Evolutionary conservation across 2,888 invertebrate species (phyloP), one percentile per base, ranked within the genome.

Genomic region (Conchocele bisecta): DNA sequence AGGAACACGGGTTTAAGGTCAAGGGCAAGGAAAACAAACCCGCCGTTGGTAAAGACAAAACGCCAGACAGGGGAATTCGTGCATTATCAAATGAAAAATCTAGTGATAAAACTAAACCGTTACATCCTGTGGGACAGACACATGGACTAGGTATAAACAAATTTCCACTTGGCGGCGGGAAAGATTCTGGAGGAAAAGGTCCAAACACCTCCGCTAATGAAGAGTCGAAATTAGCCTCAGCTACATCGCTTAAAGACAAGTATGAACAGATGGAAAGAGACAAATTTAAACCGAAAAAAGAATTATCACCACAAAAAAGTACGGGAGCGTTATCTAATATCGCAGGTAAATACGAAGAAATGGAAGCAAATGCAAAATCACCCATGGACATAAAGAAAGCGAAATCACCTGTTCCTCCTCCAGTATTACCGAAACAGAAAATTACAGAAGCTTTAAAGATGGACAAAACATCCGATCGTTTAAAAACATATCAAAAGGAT

Each of bases 191-290:
- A 15, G 53, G 51, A 9, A 6, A 7, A 15, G 28, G 15, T n/a
- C 33, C 15, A 22, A 20, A n/a, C 29, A 41, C 20, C 6, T 4
- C 11, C 9, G 51, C 50, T 31, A 54, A 41, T 11, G 58, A 56
- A 29, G 37, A 33, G 4, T 17, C 63, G 9, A 56, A 59, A 41
- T 64, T 57, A 20, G 31, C 61, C 11, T 50, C 60, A 3, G 60
- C 72, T 6, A 33, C 61, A 13, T 72, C 72, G 2, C 17, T 72
- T 48, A 76, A 76, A 69, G 56, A 69, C 33, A 76, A 67, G 46
- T 76, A 63, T 60, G 76, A 72, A 59, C 65, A 76, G 42, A 15
- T 76, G 42, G 72, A 76, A 59, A 57, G 53, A 22, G 76, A 73
- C 3, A 76, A 76, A 65, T 46, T 46, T 28, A 66, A 69, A 35